phyloP scores from a whole-genome alignment of 1,140 invertebrate genomes.

The Drosophila ananassae region DNA sequence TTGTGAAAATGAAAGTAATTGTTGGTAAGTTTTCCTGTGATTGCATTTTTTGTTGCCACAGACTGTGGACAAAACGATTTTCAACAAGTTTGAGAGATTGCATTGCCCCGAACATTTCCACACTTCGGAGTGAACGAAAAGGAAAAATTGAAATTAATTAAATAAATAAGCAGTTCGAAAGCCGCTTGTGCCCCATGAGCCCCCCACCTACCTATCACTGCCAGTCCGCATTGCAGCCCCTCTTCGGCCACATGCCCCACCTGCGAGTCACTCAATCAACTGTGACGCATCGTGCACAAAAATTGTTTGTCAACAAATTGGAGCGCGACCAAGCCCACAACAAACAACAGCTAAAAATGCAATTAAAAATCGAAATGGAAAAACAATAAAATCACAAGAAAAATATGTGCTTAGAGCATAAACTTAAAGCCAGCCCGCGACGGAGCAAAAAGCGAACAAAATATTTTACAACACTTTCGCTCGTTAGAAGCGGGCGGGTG shows the following conservation, averaged over 20 bases:
- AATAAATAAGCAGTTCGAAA: constrained; percentile 66
- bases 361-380: constrained; percentile 75
- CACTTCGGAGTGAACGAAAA: constrained; percentile 45
- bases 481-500: constrained; percentile 70
- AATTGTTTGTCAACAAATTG: constrained; percentile 76
- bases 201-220: not conserved
- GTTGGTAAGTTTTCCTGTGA: constrained; percentile 41
- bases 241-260: constrained; percentile 4
- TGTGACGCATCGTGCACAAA: constrained; percentile 71
- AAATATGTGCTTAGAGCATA: constrained; percentile 55
- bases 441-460: constrained; percentile 58
- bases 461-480: constrained; percentile 81
- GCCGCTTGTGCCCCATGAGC: constrained; percentile 22
- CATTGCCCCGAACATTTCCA: constrained; percentile 54
- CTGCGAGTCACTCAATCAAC: constrained; percentile 58
- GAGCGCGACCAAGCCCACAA: constrained; percentile 72
- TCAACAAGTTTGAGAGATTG: constrained; percentile 66
- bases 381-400: constrained; percentile 67
- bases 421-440: constrained; percentile 26
- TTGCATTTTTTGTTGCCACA: constrained; percentile 47
- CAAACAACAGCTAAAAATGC: constrained; percentile 66
- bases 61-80: constrained; percentile 65
- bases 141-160: constrained; percentile 71
- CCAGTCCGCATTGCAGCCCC: not conserved
- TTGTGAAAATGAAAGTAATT: constrained; percentile 78